Conservation (phyloP, 2,888 invertebrate genomes). For the Perizoma affinitatum region DNA sequence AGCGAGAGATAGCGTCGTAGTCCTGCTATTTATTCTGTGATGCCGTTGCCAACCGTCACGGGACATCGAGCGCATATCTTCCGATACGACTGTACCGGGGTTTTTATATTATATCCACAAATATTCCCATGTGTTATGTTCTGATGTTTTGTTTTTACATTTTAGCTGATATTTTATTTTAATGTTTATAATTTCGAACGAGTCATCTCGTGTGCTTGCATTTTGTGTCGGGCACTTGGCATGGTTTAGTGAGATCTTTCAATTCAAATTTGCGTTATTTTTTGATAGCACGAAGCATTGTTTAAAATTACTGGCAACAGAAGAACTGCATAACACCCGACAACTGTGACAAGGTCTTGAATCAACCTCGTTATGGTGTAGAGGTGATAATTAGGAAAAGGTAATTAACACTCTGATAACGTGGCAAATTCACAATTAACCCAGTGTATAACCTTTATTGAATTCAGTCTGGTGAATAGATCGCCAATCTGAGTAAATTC, state of each 20-base stretch:
- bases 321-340: constrained; percentile 10
- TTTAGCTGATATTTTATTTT: too few species aligned
- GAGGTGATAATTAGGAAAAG: constrained; percentile 11
- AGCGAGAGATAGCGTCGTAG: too few species aligned
- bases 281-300: constrained; percentile 13
- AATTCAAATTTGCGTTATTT: not conserved
- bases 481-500: too few species aligned
- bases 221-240: constrained; percentile 1
- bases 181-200: not conserved
- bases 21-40: not conserved
- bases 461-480: not conserved
- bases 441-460: not conserved
- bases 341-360: constrained; percentile 21
- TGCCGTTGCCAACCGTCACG: not conserved
- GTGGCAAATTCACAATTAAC: constrained; percentile 4
- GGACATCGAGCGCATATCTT: not conserved
- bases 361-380: constrained; percentile 20
- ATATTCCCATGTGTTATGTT: too few species aligned
- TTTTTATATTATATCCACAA: not conserved
- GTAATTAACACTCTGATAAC: constrained; percentile 18
- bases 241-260: constrained; percentile 3
- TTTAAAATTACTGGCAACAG: constrained; percentile 39
- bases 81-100: not conserved
- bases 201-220: not conserved
- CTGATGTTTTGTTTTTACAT: too few species aligned